Percentiles rank a stretch among this genome's conserved stretches.
phyloP scores from a whole-genome alignment of 2,888 invertebrate species.

The Drosophila ochracea region DNA sequence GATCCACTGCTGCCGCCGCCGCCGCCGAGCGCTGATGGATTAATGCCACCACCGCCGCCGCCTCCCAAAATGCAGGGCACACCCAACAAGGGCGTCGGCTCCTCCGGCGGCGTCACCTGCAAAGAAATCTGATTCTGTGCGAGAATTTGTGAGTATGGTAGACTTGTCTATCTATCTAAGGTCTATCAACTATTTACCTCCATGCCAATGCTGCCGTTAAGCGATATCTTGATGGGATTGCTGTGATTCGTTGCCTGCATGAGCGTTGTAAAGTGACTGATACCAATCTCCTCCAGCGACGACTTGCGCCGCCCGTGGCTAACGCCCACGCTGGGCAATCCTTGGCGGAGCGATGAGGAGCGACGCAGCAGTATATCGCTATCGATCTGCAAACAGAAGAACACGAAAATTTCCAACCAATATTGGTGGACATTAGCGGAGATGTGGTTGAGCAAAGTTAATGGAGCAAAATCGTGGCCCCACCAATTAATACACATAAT shows the following conservation, averaged over 20 bases:
- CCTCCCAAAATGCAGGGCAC: slow-evolving; percentile 83
- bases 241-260: slow-evolving; percentile 89
- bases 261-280: slow-evolving; percentile 91
- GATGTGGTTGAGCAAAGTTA: not conserved
- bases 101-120: slow-evolving; percentile 89
- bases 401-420: slow-evolving; percentile 35
- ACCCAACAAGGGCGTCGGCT: slow-evolving; percentile 85
- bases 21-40: slow-evolving; percentile 83
- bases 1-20: slow-evolving; percentile 66
- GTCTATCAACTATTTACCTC: slow-evolving; percentile 86
- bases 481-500: slow-evolving; percentile 16
- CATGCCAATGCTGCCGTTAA: slow-evolving; percentile 94
- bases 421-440: slow-evolving; percentile 41
- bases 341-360: slow-evolving; percentile 94
- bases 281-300: slow-evolving; percentile 94
- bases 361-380: slow-evolving; percentile 93
- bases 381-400: slow-evolving; percentile 85
- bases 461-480: slow-evolving; percentile 12
- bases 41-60: slow-evolving; percentile 83
- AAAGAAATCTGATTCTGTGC: slow-evolving; percentile 83
- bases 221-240: slow-evolving; percentile 93
- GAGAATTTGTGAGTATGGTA: not conserved
- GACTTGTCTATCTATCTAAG: not conserved
- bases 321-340: slow-evolving; percentile 88
- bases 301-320: slow-evolving; percentile 89